These are phyloP conservation scores for Eupeodes corollae DNA, from an alignment of 1,140 invertebrate species.

Conservation along the genomic window DNA sequence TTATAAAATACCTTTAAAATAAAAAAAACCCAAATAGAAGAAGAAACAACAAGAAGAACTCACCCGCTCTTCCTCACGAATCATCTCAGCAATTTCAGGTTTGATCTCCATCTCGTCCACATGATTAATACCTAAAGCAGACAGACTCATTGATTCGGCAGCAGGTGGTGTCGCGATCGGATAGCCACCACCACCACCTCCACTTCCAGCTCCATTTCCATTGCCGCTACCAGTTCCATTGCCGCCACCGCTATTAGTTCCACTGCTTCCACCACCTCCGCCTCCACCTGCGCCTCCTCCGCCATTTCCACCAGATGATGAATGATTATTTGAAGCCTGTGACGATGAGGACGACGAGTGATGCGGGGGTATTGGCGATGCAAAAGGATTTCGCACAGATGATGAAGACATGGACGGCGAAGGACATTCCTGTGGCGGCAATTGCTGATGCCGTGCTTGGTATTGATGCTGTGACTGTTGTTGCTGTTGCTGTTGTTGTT, in stretches of 20 bases:
- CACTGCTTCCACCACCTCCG: slow-evolving; percentile 25
- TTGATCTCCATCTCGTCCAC: slow-evolving; percentile 80
- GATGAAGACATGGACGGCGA: slow-evolving; percentile 34
- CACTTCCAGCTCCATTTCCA: slow-evolving; percentile 6
- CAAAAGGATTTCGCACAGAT: slow-evolving; percentile 32
- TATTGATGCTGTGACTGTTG: slow-evolving; percentile 5
- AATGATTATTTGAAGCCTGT: slow-evolving; percentile 24
- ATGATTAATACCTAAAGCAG: slow-evolving; percentile 8
- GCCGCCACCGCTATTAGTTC: slow-evolving; percentile 17
- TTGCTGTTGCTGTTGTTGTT: slow-evolving; percentile 36
- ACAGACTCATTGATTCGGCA: slow-evolving; percentile 25
- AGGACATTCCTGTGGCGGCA: slow-evolving; percentile 15
- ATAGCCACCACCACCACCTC: slow-evolving; percentile 5
- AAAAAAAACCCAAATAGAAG: not conserved
- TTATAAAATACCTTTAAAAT: not conserved
- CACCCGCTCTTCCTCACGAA: slow-evolving; percentile 88
- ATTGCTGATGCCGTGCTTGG: not conserved
- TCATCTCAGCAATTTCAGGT: slow-evolving; percentile 88
- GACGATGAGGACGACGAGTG: slow-evolving; percentile 18
- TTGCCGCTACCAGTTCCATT: slow-evolving; percentile 19
- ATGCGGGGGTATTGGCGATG: slow-evolving; percentile 25
- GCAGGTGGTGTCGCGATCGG: slow-evolving; percentile 8
- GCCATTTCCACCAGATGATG: slow-evolving; percentile 23
- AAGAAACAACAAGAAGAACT: slow-evolving; percentile 47
- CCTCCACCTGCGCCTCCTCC: slow-evolving; percentile 29